Base-by-base conservation (phyloP, 2,888 invertebrate species). In the Acanthacorydalis orientalis region DNA sequence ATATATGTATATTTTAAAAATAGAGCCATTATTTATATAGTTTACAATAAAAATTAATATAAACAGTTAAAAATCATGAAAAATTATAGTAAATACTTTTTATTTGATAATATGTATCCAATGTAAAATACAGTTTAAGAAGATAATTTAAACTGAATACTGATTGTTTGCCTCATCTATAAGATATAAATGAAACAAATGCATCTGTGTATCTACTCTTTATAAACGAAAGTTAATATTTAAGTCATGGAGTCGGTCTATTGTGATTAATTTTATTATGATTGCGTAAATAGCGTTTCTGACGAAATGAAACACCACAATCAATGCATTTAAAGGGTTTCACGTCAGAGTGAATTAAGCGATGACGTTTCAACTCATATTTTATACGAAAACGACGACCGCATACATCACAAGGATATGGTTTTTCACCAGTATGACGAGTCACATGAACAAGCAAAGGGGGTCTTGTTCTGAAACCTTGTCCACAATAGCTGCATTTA, bases 381-480 rank as follows among this genome's bases (percentile, higher is more conserved):
- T 73, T 73, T 53, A 75, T 73, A 2, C 77, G 64, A 62, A 78
- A 79, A 14, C 65, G 60, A 41, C 70, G 65, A 2, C 70, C 72
- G 59, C 80, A 79, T 15, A 68, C 61, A 34, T 67, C 67, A 57
- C 79, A 79, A 1, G 63, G 68, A 61, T 75, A 72, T 7, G 77
- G 75, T 51, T 75, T 70, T 55, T 75, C 77, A 3, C 77, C 78
- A 0, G 77, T 73, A 57, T 80, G 79, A 46, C 70, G 69, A 1
- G 74, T 70, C 1, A 68, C 60, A 57, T 80, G 80, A 2, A 76
- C 62, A 51, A 69, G 57, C 23, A 79, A 61, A 1, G 74, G 70
- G 2, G 75, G 69, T 38, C 73, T 71, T 33, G 76, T 68, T 2
- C 76, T 64, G 59, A 80, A 80, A 45, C 70, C 68, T 45, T 75